Evolutionary conservation across 2,888 invertebrate genomes (phyloP).

Genomic region (Drosophila gaucha): DNA sequence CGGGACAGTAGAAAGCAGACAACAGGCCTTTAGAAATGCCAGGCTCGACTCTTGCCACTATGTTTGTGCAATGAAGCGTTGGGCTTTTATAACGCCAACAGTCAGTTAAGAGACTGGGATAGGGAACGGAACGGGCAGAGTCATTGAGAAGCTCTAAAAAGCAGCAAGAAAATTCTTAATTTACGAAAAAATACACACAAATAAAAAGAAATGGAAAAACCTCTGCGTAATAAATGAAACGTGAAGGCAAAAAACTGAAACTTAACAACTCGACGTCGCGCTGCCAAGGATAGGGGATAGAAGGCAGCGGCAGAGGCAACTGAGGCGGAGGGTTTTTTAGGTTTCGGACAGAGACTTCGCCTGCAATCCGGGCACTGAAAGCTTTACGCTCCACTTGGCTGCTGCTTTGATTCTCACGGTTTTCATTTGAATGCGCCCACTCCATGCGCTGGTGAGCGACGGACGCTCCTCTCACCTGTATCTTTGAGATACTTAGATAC

Average conservation of each 20-base stretch:
- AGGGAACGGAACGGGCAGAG: conserved; percentile 27
- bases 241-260: conserved; percentile 61
- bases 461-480: conserved; percentile 57
- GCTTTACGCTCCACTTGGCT: conserved; percentile 75
- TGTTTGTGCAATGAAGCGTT: conserved; percentile 78
- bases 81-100: conserved; percentile 78
- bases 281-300: background rate
- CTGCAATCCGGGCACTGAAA: conserved; percentile 65
- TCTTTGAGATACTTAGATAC: conserved; percentile 74
- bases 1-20: conserved; percentile 6
- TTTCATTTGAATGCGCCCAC: conserved; percentile 74
- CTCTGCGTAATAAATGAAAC: conserved; percentile 73
- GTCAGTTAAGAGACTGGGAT: conserved; percentile 57
- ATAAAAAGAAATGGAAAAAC: conserved; percentile 44
- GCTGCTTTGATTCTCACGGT: conserved; percentile 77
- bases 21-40: conserved; percentile 54
- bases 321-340: too few species aligned
- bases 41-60: conserved; percentile 47
- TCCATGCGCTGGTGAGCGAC: conserved; percentile 17
- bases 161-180: conserved; percentile 72
- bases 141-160: conserved; percentile 70
- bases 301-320: background rate
- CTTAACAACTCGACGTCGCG: conserved; percentile 50
- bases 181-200: conserved; percentile 44
- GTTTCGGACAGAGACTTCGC: conserved; percentile 45